Conservation (phyloP, 1,140 invertebrate species). For the Mya arenaria region DNA sequence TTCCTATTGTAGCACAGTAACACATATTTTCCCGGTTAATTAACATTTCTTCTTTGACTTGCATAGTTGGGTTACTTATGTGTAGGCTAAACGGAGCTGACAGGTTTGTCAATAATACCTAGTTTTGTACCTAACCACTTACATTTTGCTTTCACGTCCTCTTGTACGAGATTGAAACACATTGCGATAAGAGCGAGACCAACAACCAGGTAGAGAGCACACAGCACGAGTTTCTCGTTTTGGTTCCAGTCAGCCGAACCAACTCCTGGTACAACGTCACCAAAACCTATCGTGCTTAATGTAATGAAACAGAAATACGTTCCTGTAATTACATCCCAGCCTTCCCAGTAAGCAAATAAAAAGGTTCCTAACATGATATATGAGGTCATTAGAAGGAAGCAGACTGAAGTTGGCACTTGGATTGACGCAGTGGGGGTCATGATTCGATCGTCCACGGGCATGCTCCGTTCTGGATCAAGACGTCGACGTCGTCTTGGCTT, state of each 20-base stretch:
- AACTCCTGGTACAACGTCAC: conserved; percentile 90
- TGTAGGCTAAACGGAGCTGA: conserved; percentile 24
- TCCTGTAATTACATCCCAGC: conserved; percentile 91
- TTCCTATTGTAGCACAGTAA: too few relatives aligned
- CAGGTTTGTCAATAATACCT: conserved; percentile 72
- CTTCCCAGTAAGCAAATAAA: conserved; percentile 79
- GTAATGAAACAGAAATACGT: conserved; percentile 97
- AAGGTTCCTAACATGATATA: conserved; percentile 80
- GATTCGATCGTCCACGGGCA: conserved; percentile 58
- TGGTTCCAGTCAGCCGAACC: conserved; percentile 73
- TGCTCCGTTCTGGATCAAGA: conserved; percentile 69
- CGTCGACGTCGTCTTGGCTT: conserved; percentile 57
- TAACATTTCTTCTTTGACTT: too few relatives aligned
- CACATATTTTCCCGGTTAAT: too few relatives aligned
- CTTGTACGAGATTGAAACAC: conserved; percentile 99
- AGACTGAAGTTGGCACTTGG: conserved; percentile 75
- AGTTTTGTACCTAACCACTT: conserved; percentile 83
- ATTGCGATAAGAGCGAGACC: conserved; percentile 99
- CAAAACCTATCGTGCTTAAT: conserved; percentile 90
- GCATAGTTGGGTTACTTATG: too few relatives aligned
- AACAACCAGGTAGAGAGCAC: conserved; percentile 85
- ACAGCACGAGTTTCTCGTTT: conserved; percentile 77
- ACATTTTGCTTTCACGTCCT: conserved; percentile 91
- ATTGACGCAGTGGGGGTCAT: conserved; percentile 69
- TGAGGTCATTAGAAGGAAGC: conserved; percentile 76